These are phyloP conservation scores for Neostethus bicornis DNA, from an alignment of 2,797 vertebrate genomes.

Conservation along the genomic window DNA sequence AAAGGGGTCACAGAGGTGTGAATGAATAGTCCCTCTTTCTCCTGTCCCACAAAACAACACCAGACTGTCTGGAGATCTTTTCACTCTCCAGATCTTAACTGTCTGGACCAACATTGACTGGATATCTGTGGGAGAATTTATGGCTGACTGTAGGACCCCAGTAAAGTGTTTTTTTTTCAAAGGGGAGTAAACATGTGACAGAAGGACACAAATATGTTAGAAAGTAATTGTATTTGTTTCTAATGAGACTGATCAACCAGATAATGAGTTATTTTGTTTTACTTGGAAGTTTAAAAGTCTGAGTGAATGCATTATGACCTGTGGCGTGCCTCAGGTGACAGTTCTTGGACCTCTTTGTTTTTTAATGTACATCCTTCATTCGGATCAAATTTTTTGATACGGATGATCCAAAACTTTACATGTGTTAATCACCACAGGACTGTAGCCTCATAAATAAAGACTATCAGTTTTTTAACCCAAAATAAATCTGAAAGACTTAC, in stretches of 20 bases:
- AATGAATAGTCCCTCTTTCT: constrained; percentile 60
- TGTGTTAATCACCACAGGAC: too few species aligned
- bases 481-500: too few species aligned
- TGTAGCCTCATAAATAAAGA: too few species aligned
- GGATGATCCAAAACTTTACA: too few species aligned
- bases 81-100: constrained; percentile 52
- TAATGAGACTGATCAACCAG: not conserved
- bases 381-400: too few species aligned
- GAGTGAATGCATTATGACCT: too few species aligned
- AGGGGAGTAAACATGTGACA: constrained; percentile 3
- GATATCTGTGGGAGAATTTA: constrained; percentile 39
- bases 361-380: too few species aligned
- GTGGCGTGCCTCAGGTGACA: too few species aligned
- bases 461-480: too few species aligned
- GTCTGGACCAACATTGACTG: constrained; percentile 47
- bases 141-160: constrained; percentile 13
- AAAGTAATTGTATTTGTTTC: constrained; percentile 4
- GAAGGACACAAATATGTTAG: constrained; percentile 26
- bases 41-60: constrained; percentile 57
- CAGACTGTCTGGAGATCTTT: constrained; percentile 46
- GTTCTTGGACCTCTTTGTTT: too few species aligned
- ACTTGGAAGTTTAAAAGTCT: too few species aligned
- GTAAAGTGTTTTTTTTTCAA: constrained; percentile 9
- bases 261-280: too few species aligned
- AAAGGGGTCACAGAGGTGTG: constrained; percentile 64